phyloP scores from a whole-genome alignment of 1,140 invertebrate species.

The Conopomorpha cramerella region DNA sequence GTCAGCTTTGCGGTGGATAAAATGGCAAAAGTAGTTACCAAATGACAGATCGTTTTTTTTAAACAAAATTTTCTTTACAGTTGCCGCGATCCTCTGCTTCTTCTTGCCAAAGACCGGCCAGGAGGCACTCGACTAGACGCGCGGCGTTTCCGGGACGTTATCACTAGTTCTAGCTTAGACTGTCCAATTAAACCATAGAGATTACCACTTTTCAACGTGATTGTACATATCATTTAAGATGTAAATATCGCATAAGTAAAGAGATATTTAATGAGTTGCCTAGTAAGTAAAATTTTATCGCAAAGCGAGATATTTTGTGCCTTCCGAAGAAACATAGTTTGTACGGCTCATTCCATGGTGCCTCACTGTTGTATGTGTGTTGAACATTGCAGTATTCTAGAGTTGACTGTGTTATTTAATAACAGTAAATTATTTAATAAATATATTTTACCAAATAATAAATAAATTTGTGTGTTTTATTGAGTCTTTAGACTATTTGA shows the following conservation, averaged over 20 bases:
- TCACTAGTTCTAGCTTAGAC: neutral
- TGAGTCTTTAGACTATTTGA: too few species aligned
- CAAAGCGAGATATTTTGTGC: too few species aligned
- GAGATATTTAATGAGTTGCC: constrained; percentile 32
- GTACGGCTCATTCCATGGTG: too few species aligned
- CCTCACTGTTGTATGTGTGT: constrained; percentile 24
- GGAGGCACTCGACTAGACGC: constrained; percentile 66
- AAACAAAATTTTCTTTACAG: too few species aligned
- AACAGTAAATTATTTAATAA: constrained; percentile 44
- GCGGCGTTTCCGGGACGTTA: too few species aligned
- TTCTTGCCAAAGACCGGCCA: constrained; percentile 70
- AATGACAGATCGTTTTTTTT: too few species aligned
- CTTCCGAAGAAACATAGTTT: too few species aligned
- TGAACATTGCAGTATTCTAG: constrained; percentile 52
- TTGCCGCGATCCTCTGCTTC: constrained; percentile 68
- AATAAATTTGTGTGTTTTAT: neutral
- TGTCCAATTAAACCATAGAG: constrained; percentile 9
- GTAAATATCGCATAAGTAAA: constrained; percentile 46
- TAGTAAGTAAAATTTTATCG: constrained; percentile 22
- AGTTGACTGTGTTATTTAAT: constrained; percentile 53
- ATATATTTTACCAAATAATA: neutral
- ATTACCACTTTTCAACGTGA: constrained; percentile 16
- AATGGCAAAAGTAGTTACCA: too few species aligned
- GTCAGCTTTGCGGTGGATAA: too few species aligned
- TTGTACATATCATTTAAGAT: constrained; percentile 47